Percentiles rank a stretch among this genome's conserved stretches.
These are phyloP conservation scores for Phocides pigmalion DNA, from an alignment of 1,140 invertebrate species.

Conservation along the genomic window DNA sequence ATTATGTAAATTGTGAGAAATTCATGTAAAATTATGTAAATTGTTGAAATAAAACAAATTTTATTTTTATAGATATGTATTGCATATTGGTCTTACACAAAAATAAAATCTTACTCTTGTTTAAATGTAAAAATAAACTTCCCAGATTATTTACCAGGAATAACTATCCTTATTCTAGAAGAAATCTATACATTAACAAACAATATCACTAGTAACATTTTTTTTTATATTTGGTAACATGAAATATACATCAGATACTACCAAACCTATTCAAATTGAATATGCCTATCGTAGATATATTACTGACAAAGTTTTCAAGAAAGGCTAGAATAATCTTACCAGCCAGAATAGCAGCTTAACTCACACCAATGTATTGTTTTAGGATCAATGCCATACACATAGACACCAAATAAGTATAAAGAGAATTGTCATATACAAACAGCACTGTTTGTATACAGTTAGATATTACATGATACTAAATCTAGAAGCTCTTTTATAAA, in stretches of 20 bases:
- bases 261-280: conserved; percentile 40
- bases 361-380: not conserved
- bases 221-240: conserved; percentile 79
- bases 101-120: conserved; percentile 77
- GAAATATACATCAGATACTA: conserved; percentile 59
- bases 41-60: conserved; percentile 36
- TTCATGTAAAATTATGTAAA: not conserved
- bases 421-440: not conserved
- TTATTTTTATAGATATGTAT: conserved; percentile 71
- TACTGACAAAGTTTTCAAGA: not conserved
- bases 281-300: conserved; percentile 8
- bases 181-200: conserved; percentile 74
- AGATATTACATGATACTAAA: not conserved
- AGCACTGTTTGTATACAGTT: not conserved
- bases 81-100: conserved; percentile 78
- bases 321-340: not conserved
- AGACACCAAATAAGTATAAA: not conserved
- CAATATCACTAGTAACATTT: conserved; percentile 68
- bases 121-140: conserved; percentile 81
- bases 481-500: not conserved
- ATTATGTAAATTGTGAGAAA: too few species aligned
- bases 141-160: conserved; percentile 60
- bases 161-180: conserved; percentile 77
- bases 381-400: not conserved
- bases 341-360: not conserved